Percentiles rank a stretch among this genome's conserved stretches.
Evolutionary conservation across 1,140 invertebrate genomes (phyloP).

Genomic region (Saccostrea glomerata): DNA sequence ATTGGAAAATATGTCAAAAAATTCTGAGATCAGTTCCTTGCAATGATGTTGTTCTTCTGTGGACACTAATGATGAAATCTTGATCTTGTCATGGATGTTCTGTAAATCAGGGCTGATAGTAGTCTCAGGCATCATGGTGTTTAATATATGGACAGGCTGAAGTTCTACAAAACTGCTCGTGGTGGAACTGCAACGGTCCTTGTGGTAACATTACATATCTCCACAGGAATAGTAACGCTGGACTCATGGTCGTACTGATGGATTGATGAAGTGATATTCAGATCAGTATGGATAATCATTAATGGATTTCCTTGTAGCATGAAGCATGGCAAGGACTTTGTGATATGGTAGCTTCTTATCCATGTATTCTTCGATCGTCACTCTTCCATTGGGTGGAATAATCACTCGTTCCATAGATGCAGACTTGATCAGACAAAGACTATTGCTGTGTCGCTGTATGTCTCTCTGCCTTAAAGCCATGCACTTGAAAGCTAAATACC

Average conservation of each 20-base stretch:
- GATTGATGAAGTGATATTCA: slow-evolving; percentile 16
- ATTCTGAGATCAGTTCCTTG: too few relatives aligned
- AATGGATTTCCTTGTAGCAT: not conserved
- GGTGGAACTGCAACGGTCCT: too few relatives aligned
- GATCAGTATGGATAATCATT: not conserved
- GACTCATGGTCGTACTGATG: not conserved
- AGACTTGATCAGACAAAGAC: not conserved
- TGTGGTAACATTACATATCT: too few relatives aligned
- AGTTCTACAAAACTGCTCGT: too few relatives aligned
- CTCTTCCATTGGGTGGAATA: not conserved
- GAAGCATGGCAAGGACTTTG: not conserved
- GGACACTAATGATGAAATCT: too few relatives aligned
- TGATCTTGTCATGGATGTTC: too few relatives aligned
- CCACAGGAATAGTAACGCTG: too few relatives aligned
- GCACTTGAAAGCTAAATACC: not conserved
- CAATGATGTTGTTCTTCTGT: too few relatives aligned
- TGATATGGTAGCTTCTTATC: slow-evolving; percentile 19
- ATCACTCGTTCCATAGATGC: not conserved
- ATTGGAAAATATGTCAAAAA: too few relatives aligned
- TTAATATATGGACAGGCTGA: too few relatives aligned
- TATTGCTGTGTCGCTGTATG: not conserved
- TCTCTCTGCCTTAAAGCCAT: slow-evolving; percentile 2
- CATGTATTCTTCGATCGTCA: not conserved
- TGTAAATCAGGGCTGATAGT: too few relatives aligned
- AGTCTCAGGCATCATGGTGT: too few relatives aligned